Base-by-base conservation (phyloP, 2,888 invertebrate genomes). In the Choreutis nemorana region DNA sequence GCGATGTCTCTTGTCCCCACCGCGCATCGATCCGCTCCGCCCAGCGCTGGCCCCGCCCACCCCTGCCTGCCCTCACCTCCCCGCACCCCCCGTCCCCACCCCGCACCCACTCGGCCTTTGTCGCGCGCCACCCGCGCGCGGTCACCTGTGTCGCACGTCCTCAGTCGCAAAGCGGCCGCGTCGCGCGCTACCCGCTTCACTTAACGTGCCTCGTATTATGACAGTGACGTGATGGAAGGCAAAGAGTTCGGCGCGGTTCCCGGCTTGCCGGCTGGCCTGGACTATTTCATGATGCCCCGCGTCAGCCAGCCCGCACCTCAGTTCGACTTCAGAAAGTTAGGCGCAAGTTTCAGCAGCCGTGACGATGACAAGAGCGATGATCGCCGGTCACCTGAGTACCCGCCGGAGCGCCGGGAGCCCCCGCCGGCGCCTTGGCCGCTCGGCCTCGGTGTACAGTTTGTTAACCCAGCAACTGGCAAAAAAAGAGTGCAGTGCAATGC, bases 401-500 rank as follows among this genome's bases (percentile, higher is more conserved):
- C 48, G 42, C 44, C 53, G 48, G 68, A 68, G 42, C 58, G 71
- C 39, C 71, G 77, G 40, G 67, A 71, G 26, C 64, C 62, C 34
- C 68, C 68, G 45, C 70, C 66, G 45, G 80, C 87, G 36, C 89
- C 89, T 48, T 84, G 87, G 88, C 91, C 91, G 14, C 83, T 90
- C 34, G 91, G 91, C 42, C 81, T 91, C 44, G 92, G 92, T 11
- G 90, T 91, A 18, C 90, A 92, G 56, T 90, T 91, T 58, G 91
- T 93, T 50, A 93, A 93, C 67, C 93, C 94, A 14, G 88, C 91
- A 6, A 93, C 94, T 18, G 94, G 94, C 23, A 97, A 97, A 81
- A 96, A 96, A 60, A 85, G 97, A 48, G 97, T 97, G 36, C 93
- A 96, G 80, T 98, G 98, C 78, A 94, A 94, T 61, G 94, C 96